Percentiles rank a stretch among this genome's conserved stretches.
These are phyloP conservation scores for Aleiodes testaceus DNA, from an alignment of 2,888 invertebrate species.

Conservation along the genomic window DNA sequence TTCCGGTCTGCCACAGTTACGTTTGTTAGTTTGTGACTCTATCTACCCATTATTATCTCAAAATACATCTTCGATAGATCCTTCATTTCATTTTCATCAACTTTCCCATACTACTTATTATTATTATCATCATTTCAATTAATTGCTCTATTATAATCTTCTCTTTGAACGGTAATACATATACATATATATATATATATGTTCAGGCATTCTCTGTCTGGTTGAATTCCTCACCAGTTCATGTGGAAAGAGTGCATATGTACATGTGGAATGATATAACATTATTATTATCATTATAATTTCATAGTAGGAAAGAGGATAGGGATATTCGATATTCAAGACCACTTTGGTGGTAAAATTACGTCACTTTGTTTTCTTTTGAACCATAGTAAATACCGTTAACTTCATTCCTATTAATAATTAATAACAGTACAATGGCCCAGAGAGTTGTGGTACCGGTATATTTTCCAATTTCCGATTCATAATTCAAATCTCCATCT, in stretches of 20 bases:
- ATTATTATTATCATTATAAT: constrained; percentile 38
- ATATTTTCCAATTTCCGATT: constrained; percentile 38
- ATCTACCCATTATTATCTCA: background rate
- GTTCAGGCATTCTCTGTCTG: constrained; percentile 6
- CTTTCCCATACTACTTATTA: background rate
- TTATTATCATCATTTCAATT: background rate
- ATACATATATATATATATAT: too few relatives aligned
- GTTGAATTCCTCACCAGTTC: constrained; percentile 27
- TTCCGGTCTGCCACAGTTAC: constrained; percentile 55
- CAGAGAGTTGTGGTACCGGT: constrained; percentile 26
- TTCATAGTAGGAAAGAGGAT: constrained; percentile 16
- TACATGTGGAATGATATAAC: constrained; percentile 22
- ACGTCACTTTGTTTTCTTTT: constrained; percentile 8
- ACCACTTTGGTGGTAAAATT: constrained; percentile 41
- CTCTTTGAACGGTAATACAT: too few relatives aligned
- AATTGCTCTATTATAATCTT: too few relatives aligned
- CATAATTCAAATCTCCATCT: constrained; percentile 36
- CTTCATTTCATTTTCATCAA: constrained; percentile 4
- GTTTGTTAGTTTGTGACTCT: constrained; percentile 29
- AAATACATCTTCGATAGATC: background rate
- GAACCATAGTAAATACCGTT: constrained; percentile 34
- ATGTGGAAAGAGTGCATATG: constrained; percentile 7
- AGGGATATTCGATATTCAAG: constrained; percentile 43
- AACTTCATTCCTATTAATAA: constrained; percentile 40
- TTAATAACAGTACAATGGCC: constrained; percentile 43